Evolutionary conservation across 2,888 invertebrate genomes (phyloP).

Genomic region (Nematopogon swammerdamellus): DNA sequence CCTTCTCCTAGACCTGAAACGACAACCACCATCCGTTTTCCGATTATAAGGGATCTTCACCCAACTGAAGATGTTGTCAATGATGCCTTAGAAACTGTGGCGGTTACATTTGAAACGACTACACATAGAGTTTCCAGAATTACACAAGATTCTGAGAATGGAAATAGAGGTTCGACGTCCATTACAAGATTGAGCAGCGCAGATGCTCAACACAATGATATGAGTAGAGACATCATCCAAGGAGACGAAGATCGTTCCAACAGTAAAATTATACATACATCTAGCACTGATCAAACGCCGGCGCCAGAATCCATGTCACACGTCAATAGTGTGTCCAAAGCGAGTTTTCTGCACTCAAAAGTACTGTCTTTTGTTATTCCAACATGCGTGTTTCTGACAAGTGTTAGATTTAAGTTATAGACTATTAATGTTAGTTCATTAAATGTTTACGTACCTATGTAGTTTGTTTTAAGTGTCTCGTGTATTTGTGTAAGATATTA

Average conservation of each 20-base stretch:
- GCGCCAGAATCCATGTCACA: not conserved
- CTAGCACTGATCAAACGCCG: not conserved
- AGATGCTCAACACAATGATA: too few relatives aligned
- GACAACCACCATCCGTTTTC: conserved; percentile 3
- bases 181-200: too few relatives aligned
- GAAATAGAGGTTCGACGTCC: too few relatives aligned
- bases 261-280: not conserved
- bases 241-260: not conserved
- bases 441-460: not conserved
- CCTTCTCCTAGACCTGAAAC: conserved; percentile 10
- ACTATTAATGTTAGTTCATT: not conserved
- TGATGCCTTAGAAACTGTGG: too few relatives aligned
- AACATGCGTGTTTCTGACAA: not conserved
- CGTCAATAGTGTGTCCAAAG: not conserved
- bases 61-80: too few relatives aligned
- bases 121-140: too few relatives aligned
- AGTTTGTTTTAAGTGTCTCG: not conserved
- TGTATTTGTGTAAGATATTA: not conserved
- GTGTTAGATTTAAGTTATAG: not conserved
- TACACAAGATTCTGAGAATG: too few relatives aligned
- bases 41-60: too few relatives aligned
- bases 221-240: not conserved
- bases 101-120: too few relatives aligned
- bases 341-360: not conserved
- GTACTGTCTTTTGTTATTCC: not conserved